Conservation (phyloP, 2,113 vertebrate species). For the Crypturellus undulatus region DNA sequence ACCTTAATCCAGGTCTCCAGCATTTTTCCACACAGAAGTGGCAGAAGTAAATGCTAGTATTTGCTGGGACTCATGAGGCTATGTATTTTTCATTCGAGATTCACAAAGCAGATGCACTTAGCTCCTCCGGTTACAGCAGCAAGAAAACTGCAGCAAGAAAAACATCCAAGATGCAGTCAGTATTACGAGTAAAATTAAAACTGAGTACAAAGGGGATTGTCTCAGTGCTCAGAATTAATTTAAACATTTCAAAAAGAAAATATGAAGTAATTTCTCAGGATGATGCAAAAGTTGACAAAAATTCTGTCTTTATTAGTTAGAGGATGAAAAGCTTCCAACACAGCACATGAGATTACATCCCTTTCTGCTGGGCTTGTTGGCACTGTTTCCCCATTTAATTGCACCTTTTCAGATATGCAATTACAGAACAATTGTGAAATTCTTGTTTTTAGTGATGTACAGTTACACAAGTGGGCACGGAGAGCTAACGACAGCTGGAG, state of each 20-base stretch:
- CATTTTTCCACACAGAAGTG: background rate
- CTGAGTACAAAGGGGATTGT: background rate
- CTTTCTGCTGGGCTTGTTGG: background rate
- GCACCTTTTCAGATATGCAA: background rate
- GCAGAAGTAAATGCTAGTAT: background rate
- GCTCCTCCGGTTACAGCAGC: background rate
- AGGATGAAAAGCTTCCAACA: background rate
- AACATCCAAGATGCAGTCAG: background rate
- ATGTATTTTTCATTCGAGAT: background rate
- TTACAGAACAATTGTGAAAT: background rate
- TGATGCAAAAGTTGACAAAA: background rate
- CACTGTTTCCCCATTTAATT: background rate
- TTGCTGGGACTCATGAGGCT: background rate
- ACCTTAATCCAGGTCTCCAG: background rate
- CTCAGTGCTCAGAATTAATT: background rate
- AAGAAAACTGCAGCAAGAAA: background rate
- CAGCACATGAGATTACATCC: background rate
- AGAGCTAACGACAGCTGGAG: background rate
- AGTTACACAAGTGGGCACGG: background rate
- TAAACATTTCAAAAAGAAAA: too few species aligned
- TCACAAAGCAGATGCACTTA: background rate
- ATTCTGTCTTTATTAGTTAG: background rate
- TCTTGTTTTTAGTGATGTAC: background rate
- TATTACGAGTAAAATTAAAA: background rate
- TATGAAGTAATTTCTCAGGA: too few species aligned